Evolutionary conservation across 37 sponge, comb jelly and placozoan genomes (phyloP), one percentile per base, ranked within the genome.

Genomic region (Mnemiopsis leidyi): DNA sequence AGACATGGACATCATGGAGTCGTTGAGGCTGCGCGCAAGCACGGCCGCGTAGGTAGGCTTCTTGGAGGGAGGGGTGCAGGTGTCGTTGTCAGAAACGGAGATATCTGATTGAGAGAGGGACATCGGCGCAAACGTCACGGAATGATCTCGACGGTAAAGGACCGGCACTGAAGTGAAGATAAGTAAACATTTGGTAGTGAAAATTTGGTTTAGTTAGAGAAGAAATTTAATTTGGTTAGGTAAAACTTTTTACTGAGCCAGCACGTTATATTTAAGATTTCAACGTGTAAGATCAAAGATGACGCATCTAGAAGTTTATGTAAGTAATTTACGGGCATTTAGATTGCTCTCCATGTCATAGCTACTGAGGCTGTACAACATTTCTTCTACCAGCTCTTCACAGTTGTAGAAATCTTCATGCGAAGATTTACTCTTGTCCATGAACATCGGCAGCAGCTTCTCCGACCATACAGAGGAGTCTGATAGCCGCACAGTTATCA

Each of bases 1-100:
- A 26, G 90, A 85, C 90, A 85, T 85, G 40, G 90, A 85, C 90
- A 85, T 85, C 61, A 85, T 38, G 61, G 90, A 85, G 61, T 85
- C 90, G 61, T 85, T 85, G 36, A 85, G 90, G 90, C 61, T 40
- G 30, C 90, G 90, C 18, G 90, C 25, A 0, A 85, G 26, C 3
- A 85, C 61, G 16, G 90, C 39, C 5, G 90, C 90, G 29, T 85
- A 85, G 36, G 90, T 40, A 1, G 90, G 90, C 26, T 85, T 85
- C 35, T 85, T 85, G 39, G 36, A 23, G 61, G 82, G 82, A 37
- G 39, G 40, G 23, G 90, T 36, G 36, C 21, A 23, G 26, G 61
- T n/a, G 28, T 21, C 32, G 61, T 85, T 35, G 48, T 23, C 26
- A 28, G 29, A 23, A 21, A 1, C 28, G 61, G 90, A 85, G 39